Evolutionary conservation across 2,113 vertebrate species (phyloP).

Genomic region (Corydoras maculifer): DNA sequence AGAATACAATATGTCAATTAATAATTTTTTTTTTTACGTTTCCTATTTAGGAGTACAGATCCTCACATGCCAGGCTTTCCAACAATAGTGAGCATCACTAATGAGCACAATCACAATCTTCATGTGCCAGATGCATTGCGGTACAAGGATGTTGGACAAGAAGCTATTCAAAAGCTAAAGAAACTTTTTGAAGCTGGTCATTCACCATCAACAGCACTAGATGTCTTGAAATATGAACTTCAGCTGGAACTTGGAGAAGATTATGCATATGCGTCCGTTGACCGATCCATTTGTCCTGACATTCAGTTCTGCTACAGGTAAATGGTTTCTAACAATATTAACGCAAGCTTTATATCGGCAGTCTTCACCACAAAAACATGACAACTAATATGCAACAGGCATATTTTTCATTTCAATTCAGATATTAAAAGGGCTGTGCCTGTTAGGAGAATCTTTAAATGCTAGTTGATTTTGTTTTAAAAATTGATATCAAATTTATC

Average conservation of each 20-base stretch:
- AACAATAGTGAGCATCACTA: constrained; percentile 32
- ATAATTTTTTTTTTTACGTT: neutral
- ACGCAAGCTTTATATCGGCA: no score
- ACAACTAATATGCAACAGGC: no score
- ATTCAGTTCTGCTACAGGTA: constrained; percentile 45
- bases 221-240: constrained; percentile 41
- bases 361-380: no score
- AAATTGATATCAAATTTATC: no score
- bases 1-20: no score
- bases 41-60: constrained; percentile 20
- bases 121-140: constrained; percentile 28
- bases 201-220: constrained; percentile 43
- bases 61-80: constrained; percentile 25
- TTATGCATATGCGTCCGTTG: constrained; percentile 32
- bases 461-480: no score
- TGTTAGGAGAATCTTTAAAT: no score
- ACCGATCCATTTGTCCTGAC: constrained; percentile 42
- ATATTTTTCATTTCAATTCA: no score
- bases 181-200: constrained; percentile 39
- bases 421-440: no score
- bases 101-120: constrained; percentile 45
- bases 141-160: constrained; percentile 38
- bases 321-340: neutral
- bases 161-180: constrained; percentile 39
- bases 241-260: constrained; percentile 40